Evolutionary conservation across 2,888 invertebrate species (phyloP), one percentile per base, ranked within the genome.

Genomic region (Tubulanus polymorphus): DNA sequence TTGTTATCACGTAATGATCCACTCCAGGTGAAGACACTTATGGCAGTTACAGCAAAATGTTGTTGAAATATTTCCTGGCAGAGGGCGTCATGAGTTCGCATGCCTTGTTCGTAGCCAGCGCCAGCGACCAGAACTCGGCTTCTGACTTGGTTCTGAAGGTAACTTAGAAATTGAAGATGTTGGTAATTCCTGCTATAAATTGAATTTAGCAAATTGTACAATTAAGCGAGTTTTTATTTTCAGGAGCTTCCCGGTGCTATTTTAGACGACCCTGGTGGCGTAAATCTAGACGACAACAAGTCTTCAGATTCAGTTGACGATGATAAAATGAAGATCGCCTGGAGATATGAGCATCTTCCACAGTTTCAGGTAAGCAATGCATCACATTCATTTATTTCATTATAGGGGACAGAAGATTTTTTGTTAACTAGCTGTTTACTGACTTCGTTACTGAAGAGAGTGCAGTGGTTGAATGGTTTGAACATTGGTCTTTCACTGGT

Each of bases 41-140:
- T 73, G 87, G 87, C 8, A 86, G 83, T 57, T 91, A 92, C 78
- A 86, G 91, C 51, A 86, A 87, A 75, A 83, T 91, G 49, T 79
- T 93, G 66, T 79, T 86, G 23, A 92, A 90, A 77, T 92, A 91
- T 77, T 93, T 89, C 69, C 79, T 93, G 62, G 90, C 93, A n/a
- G 93, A 93, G 81, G 92, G 91, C 37, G 81, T 91, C 20, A 84
- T 87, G 26, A 86, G 85, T 61, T 84, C 86, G 35, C 92, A 94
- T 80, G 81, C 84, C 27, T 72, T 90, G 27, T 84, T 90, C 59
- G 75, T 92, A 59, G 88, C 87, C 55, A 88, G 89, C 61, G 63
- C 65, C 20, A 27, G 51, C 26, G 59, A 61, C 26, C 68, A 30
- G 30, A 23, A 41, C 5, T 5, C 41, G 6, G 41, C n/a, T n/a